phyloP scores from a whole-genome alignment of 2,888 invertebrate species.

The Tinea trinotella region DNA sequence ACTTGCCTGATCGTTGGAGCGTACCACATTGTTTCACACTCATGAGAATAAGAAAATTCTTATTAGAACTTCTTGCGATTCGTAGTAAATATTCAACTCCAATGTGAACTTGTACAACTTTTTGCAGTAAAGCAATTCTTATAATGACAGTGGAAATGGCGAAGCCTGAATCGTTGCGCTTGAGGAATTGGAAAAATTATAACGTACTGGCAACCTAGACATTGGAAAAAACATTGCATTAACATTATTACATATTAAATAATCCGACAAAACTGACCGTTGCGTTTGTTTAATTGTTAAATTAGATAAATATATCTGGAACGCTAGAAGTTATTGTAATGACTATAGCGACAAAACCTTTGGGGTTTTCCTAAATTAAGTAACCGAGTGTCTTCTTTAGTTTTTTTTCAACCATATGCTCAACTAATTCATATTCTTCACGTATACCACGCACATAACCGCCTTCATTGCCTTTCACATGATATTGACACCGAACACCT shows the following conservation, averaged over 20 bases:
- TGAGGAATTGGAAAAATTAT: constrained; percentile 6
- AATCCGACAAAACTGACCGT: background rate
- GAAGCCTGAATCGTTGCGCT: constrained; percentile 7
- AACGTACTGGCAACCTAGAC: constrained; percentile 12
- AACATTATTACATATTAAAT: constrained; percentile 11
- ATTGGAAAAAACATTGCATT: constrained; percentile 1
- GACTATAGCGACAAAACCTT: too few relatives aligned
- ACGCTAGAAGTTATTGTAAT: too few relatives aligned
- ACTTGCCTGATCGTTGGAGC: constrained; percentile 8
- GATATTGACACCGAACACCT: too few relatives aligned
- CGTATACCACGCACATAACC: too few relatives aligned
- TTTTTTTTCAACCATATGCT: too few relatives aligned
- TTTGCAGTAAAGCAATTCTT: constrained; percentile 12
- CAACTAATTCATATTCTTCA: too few relatives aligned
- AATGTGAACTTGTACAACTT: constrained; percentile 12
- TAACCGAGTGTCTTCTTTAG: too few relatives aligned
- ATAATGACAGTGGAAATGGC: constrained; percentile 11
- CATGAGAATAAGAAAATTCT: constrained; percentile 17
- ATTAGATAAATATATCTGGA: too few relatives aligned
- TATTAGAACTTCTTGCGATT: constrained; percentile 12
- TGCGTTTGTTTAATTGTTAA: too few relatives aligned
- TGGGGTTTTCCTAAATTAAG: too few relatives aligned
- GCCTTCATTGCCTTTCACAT: too few relatives aligned
- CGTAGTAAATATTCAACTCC: constrained; percentile 14
- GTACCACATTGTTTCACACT: constrained; percentile 14